phyloP scores from a whole-genome alignment of 1,140 invertebrate species.

The Megathymus violae region DNA sequence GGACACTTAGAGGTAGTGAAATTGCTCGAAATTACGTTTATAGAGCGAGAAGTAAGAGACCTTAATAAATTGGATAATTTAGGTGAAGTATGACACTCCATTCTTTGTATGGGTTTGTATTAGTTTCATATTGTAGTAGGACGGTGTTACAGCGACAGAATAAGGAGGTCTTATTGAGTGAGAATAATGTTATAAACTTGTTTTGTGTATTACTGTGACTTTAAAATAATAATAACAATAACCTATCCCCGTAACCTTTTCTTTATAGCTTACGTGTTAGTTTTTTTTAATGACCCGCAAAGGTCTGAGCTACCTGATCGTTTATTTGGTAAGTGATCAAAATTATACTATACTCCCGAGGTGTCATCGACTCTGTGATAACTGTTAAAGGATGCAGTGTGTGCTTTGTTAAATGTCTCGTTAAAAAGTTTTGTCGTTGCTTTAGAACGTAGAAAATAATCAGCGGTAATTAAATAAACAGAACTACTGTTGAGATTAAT shows the following conservation, averaged over 20 bases:
- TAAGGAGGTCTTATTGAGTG: conserved; percentile 12
- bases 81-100: conserved; percentile 26
- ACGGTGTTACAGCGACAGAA: conserved; percentile 6
- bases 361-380: not conserved
- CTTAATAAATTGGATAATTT: conserved; percentile 33
- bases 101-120: conserved; percentile 29
- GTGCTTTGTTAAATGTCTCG: too few relatives aligned
- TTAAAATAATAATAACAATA: not conserved
- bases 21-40: conserved; percentile 29
- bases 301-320: too few relatives aligned
- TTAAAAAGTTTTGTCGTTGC: too few relatives aligned
- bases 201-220: not conserved
- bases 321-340: too few relatives aligned
- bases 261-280: not conserved
- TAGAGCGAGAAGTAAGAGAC: conserved; percentile 16
- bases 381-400: too few relatives aligned
- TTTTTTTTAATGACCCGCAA: too few relatives aligned
- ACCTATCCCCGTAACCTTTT: too few relatives aligned
- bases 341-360: not conserved
- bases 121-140: conserved; percentile 20
- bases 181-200: conserved; percentile 6
- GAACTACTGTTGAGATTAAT: too few relatives aligned
- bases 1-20: conserved; percentile 21
- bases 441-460: too few relatives aligned
- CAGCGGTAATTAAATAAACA: too few relatives aligned